Conservation (phyloP, 2,888 invertebrate genomes). For the Ennomos fuscantarius region DNA sequence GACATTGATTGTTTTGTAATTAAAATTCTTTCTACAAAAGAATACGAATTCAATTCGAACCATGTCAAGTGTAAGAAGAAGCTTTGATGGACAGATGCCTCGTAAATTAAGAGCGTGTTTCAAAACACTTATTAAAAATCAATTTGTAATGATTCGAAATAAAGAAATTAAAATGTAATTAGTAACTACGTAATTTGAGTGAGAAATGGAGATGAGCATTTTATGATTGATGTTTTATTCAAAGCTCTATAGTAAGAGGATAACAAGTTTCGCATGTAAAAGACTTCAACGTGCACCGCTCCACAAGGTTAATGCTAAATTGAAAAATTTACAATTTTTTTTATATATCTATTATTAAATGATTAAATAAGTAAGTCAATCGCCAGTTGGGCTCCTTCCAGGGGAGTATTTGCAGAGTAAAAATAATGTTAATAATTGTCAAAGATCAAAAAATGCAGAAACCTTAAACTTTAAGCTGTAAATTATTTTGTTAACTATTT, state of each 20-base stretch:
- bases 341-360: too few species aligned
- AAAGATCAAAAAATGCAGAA: too few species aligned
- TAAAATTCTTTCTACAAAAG: slow-evolving; percentile 41
- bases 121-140: slow-evolving; percentile 33
- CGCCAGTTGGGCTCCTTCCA: too few species aligned
- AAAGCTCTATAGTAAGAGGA: slow-evolving; percentile 5
- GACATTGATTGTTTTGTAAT: slow-evolving; percentile 53
- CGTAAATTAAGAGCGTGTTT: slow-evolving; percentile 17
- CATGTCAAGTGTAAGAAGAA: slow-evolving; percentile 18
- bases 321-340: too few species aligned
- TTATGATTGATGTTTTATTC: slow-evolving; percentile 18
- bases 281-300: slow-evolving; percentile 17
- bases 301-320: too few species aligned
- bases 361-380: too few species aligned
- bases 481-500: too few species aligned
- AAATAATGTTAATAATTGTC: too few species aligned
- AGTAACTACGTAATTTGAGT: slow-evolving; percentile 9
- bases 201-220: slow-evolving; percentile 5
- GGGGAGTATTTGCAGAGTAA: too few species aligned
- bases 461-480: too few species aligned
- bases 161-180: slow-evolving; percentile 32
- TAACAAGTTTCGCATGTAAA: slow-evolving; percentile 6
- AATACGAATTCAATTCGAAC: slow-evolving; percentile 14
- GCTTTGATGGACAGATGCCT: slow-evolving; percentile 18
- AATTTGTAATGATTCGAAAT: slow-evolving; percentile 31